Percentiles rank a stretch among this genome's conserved stretches.
Conservation (phyloP, 2,888 invertebrate species). For the Dorcus parallelipipedus region DNA sequence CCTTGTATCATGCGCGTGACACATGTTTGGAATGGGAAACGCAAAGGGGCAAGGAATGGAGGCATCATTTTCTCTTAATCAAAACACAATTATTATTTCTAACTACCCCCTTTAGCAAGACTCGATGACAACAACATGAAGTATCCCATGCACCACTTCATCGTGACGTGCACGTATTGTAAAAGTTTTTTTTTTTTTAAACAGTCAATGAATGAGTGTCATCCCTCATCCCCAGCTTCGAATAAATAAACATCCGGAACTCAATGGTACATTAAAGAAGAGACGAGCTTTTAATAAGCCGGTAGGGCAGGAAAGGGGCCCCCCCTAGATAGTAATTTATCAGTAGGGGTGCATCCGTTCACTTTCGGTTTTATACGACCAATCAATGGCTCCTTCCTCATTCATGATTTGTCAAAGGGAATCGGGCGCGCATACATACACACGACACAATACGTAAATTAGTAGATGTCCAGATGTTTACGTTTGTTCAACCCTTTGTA, state of each 20-base stretch:
- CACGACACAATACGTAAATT: slow-evolving; percentile 15
- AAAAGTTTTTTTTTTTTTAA: neutral
- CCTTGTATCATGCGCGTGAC: too few relatives aligned
- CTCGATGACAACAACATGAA: too few relatives aligned
- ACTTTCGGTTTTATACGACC: neutral
- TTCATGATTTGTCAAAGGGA: neutral
- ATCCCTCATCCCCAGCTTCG: neutral
- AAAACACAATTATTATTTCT: too few relatives aligned
- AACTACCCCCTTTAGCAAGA: too few relatives aligned
- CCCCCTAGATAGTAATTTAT: slow-evolving; percentile 26
- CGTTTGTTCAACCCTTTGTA: slow-evolving; percentile 9
- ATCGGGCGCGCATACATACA: neutral
- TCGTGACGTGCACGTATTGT: too few relatives aligned
- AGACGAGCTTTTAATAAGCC: neutral
- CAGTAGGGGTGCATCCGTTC: slow-evolving; percentile 23
- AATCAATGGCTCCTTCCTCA: neutral
- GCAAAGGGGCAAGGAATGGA: too few relatives aligned
- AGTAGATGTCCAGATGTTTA: slow-evolving; percentile 25
- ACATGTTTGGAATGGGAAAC: too few relatives aligned
- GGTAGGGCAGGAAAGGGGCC: slow-evolving; percentile 21
- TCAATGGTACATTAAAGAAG: neutral
- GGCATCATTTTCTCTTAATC: too few relatives aligned
- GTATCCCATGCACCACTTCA: too few relatives aligned
- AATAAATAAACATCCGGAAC: neutral
- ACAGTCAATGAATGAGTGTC: neutral